Base-by-base conservation (phyloP, 64 coral and sea anemone genomes). In the Dendrophyllia cribrosa region DNA sequence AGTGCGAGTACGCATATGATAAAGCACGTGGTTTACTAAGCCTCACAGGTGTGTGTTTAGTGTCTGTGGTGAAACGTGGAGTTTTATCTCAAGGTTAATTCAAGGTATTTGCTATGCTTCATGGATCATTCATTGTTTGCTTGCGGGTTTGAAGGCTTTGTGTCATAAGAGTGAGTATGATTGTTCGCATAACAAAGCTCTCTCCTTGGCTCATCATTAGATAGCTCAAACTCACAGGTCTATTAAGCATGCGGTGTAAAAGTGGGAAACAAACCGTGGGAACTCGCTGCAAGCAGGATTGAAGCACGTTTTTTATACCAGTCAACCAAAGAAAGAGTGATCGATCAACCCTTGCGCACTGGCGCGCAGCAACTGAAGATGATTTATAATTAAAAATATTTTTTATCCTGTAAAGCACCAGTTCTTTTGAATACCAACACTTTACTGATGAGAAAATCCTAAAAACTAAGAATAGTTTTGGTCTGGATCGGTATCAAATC, bases 21-120 rank as follows among this genome's bases (percentile, higher is more conserved):
- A 75, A 84, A 84, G 44, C 80, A 84, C 80, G 80, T 84, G 80
- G 80, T 21, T 84, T 67, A 16, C 60, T 19, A 68, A 23, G 7
- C 61, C 19, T 84, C 80, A 66, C 80, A 84, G 80, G 80, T 84
- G 80, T 84, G 43, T 84, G 43, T 48, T 50, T 68, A 84, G 16
- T 67, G 80, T 84, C 61, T 67, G 43, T 22, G 44, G 46, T 13
- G 45, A 84, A n/a, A 84, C 61, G 17, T 43, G 75, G 9, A 55
- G 51, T 20, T 19, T 49, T 46, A 66, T 83, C 22, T 45, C 25
- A 45, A 59, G 51, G 76, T 77, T 25, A 34, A 44, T 22, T 59
- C 22, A 23, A 9, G 11, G 44, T 46, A 6, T 67, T 65, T 47
- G 17, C 44, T 8, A 84, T 84, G 80, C 80, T 51, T 84, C 62